Base-by-base conservation (phyloP, 1,140 invertebrate genomes). In the Orchesella cincta region DNA sequence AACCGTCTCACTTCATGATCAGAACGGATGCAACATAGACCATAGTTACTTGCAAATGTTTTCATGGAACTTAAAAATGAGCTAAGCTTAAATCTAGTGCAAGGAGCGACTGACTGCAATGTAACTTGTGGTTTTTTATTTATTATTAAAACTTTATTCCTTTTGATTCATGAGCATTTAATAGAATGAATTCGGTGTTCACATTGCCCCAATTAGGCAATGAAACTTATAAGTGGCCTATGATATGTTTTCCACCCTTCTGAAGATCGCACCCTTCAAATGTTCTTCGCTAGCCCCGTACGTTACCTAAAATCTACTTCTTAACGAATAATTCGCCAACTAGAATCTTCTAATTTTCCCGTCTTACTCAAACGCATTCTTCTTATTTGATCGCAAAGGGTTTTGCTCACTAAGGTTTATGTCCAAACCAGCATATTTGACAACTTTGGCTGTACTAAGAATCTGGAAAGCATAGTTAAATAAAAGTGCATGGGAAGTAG, bases 191-290 rank as follows among this genome's bases (percentile, higher is more conserved):
- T n/a, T n/a, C n/a, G n/a, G n/a, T n/a, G n/a, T n/a, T n/a, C n/a
- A n/a, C n/a, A n/a, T n/a, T n/a, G n/a, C 33, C 29, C 33, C 29
- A 31, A 12, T 2, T 67, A 67, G 62, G 29, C 23, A 31, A 67
- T 67, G 62, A 67, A 31, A 23, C n/a, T 67, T 1, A 67, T 67
- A 29, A 67, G 62, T 33, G 62, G 62, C 2, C 62, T 67, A 8
- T 26, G 28, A 18, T 12, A 31, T n/a, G 31, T 67, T 2, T 31
- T 67, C 8, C 62, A 33, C 23, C 62, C 62, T 14, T 31, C 29
- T 5, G n/a, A 67, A 14, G 2, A 3, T 14, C 62, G 33, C 31
- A 5, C 28, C n/a, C 23, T 67, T 8, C 31, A 5, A 31, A 29
- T 67, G 26, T 67, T 8, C 31, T 67, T 67, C 33, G 2, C 23